A percentile compares a stretch with the other conserved stretches of the same genome.
Evolutionary conservation across 2,888 invertebrate species (phyloP).

Genomic region (Coenonympha glycerion): DNA sequence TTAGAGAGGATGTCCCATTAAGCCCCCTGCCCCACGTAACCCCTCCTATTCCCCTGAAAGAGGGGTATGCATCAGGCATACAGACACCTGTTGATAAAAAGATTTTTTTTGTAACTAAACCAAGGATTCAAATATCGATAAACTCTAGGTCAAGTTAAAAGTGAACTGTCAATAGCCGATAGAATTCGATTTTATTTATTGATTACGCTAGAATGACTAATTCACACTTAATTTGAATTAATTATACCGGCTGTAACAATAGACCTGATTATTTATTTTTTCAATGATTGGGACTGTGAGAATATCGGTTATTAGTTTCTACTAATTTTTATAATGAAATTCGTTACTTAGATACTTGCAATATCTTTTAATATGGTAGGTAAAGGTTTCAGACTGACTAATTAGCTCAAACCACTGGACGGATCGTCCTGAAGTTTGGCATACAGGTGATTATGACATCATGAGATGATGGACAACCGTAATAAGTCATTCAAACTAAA

Average conservation of each 20-base stretch:
- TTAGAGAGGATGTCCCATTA: too few relatives aligned
- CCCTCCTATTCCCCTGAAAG: too few relatives aligned
- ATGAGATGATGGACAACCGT: too few relatives aligned
- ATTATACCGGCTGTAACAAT: background rate
- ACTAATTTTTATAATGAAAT: background rate
- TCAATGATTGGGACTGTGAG: background rate
- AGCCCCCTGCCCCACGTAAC: too few relatives aligned
- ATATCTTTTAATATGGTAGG: too few relatives aligned
- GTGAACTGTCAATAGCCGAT: background rate
- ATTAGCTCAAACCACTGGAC: too few relatives aligned
- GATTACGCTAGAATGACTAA: background rate
- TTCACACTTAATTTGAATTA: constrained; percentile 3
- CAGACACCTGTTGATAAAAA: too few relatives aligned
- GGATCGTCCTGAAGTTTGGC: too few relatives aligned
- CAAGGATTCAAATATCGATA: background rate
- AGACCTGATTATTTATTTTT: background rate
- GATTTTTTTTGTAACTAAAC: background rate
- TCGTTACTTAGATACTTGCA: background rate
- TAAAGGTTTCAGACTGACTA: too few relatives aligned
- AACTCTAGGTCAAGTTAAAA: background rate
- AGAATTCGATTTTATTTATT: background rate
- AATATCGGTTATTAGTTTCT: background rate
- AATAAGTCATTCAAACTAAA: too few relatives aligned
- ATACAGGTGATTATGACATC: too few relatives aligned
- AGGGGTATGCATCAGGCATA: too few relatives aligned